Percentiles rank a stretch among this genome's conserved stretches.
These are phyloP conservation scores for Liposcelis brunnea DNA, from an alignment of 2,888 invertebrate genomes.

Conservation along the genomic window DNA sequence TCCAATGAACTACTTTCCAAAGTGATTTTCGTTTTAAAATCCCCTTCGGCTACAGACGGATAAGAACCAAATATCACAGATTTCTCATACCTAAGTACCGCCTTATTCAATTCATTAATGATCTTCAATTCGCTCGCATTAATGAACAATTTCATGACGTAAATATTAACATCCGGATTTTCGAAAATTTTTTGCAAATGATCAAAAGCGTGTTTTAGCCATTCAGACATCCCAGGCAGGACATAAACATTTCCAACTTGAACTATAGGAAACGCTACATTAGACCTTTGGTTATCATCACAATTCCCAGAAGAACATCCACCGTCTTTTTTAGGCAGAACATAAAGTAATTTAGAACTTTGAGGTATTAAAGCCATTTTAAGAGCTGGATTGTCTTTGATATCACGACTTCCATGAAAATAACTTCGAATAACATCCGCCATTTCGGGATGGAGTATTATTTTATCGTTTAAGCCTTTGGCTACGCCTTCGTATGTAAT, in stretches of 20 bases:
- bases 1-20: slow-evolving; percentile 28
- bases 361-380: slow-evolving; percentile 24
- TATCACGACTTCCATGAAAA: neutral
- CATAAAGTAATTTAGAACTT: slow-evolving; percentile 29
- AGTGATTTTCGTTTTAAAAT: slow-evolving; percentile 33
- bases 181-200: slow-evolving; percentile 20
- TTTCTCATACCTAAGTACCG: slow-evolving; percentile 28
- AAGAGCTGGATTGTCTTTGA: slow-evolving; percentile 18
- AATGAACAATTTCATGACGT: slow-evolving; percentile 21
- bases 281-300: slow-evolving; percentile 12
- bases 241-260: slow-evolving; percentile 36
- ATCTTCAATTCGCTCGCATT: slow-evolving; percentile 22
- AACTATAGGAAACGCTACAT: slow-evolving; percentile 19
- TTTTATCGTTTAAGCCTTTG: slow-evolving; percentile 24
- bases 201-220: slow-evolving; percentile 18
- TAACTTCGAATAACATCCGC: slow-evolving; percentile 14
- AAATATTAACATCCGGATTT: slow-evolving; percentile 21
- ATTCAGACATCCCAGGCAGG: slow-evolving; percentile 42
- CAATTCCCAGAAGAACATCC: too few relatives aligned
- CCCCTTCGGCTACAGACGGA: slow-evolving; percentile 30
- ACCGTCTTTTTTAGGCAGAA: slow-evolving; percentile 21
- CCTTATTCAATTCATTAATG: slow-evolving; percentile 26
- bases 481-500: slow-evolving; percentile 43
- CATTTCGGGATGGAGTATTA: slow-evolving; percentile 23
- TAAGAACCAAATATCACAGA: slow-evolving; percentile 39